Evolutionary conservation across 2,797 vertebrate genomes (phyloP).

Genomic region (Perodicticus potto): DNA sequence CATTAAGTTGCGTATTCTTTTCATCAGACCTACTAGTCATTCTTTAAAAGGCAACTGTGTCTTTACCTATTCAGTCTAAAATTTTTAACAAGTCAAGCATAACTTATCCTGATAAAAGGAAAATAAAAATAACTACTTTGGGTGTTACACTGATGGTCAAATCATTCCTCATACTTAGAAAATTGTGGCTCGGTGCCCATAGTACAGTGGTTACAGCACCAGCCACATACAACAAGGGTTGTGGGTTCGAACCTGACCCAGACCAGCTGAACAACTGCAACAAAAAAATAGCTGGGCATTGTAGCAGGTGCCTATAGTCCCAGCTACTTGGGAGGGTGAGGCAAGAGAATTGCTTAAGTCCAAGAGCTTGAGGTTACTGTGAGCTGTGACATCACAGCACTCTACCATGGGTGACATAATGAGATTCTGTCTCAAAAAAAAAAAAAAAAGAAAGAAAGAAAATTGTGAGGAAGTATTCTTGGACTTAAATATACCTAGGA

Average conservation of each 20-base stretch:
- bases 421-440: no score
- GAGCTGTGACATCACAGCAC: no score
- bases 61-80: neutral
- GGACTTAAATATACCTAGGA: neutral
- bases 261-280: no score
- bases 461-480: neutral
- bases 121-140: neutral
- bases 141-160: neutral
- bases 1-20: neutral
- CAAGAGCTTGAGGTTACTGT: no score
- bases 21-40: neutral
- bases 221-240: no score
- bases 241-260: no score
- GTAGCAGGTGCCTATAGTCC: no score
- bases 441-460: neutral
- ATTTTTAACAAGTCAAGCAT: neutral
- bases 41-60: neutral
- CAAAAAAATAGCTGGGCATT: no score
- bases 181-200: neutral
- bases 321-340: no score
- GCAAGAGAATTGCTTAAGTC: no score
- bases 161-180: slow-evolving; percentile 10
- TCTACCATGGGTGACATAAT: no score
- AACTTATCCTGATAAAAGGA: neutral
- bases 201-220: no score